phyloP scores from a whole-genome alignment of 2,113 vertebrate genomes.

The Labeo catla region DNA sequence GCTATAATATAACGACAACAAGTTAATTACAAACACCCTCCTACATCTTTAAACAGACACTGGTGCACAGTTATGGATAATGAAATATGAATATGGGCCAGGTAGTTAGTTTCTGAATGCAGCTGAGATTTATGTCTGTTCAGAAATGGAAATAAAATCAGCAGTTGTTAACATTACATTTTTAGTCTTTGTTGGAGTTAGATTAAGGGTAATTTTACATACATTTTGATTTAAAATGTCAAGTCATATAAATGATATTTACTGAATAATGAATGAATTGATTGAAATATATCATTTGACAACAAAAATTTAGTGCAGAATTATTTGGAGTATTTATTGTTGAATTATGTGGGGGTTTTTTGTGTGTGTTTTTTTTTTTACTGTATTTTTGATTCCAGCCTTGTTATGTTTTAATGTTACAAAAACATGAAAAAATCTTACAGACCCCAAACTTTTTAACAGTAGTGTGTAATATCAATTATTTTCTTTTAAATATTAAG shows the following conservation, averaged over 20 bases:
- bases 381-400: neutral
- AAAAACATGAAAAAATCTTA: neutral
- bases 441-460: neutral
- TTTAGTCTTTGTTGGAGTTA: neutral
- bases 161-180: neutral
- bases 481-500: too few relatives aligned
- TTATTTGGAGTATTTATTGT: neutral
- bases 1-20: neutral
- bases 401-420: neutral
- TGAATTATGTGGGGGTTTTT: too few relatives aligned
- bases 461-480: neutral
- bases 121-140: neutral
- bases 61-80: neutral
- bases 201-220: neutral
- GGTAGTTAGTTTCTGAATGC: neutral
- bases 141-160: neutral
- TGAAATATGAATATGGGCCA: neutral
- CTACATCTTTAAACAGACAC: slow-evolving; percentile 5
- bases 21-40: neutral
- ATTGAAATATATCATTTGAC: neutral
- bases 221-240: neutral
- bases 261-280: neutral
- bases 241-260: neutral
- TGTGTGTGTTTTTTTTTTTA: too few relatives aligned
- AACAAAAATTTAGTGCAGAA: neutral